Percentiles rank a stretch among this genome's conserved stretches.
These are phyloP conservation scores for Cheilosia impressa DNA, from an alignment of 2,888 invertebrate species.

Conservation along the genomic window DNA sequence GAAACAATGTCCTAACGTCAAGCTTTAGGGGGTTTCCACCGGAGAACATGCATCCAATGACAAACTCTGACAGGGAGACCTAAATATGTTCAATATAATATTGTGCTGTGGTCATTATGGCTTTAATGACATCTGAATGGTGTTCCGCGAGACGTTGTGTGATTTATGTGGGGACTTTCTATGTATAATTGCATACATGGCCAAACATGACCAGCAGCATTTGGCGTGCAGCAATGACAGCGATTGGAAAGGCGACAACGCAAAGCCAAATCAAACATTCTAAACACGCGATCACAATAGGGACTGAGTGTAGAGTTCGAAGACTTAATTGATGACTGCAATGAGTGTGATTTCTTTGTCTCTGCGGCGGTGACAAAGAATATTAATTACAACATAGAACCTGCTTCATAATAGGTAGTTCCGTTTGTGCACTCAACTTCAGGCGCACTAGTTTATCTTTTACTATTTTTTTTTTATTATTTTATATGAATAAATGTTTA, in stretches of 20 bases:
- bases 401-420: no score
- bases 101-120: slow-evolving; percentile 42
- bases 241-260: slow-evolving; percentile 11
- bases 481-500: no score
- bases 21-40: slow-evolving; percentile 32
- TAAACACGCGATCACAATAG: slow-evolving; percentile 20
- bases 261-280: slow-evolving; percentile 34
- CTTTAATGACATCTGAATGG: slow-evolving; percentile 55
- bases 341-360: slow-evolving; percentile 4
- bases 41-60: slow-evolving; percentile 21
- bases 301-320: slow-evolving; percentile 32
- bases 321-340: slow-evolving; percentile 29
- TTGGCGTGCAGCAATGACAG: neutral
- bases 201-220: slow-evolving; percentile 10
- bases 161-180: slow-evolving; percentile 53
- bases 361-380: neutral
- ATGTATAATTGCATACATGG: slow-evolving; percentile 14
- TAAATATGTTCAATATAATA: slow-evolving; percentile 20
- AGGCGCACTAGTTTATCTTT: no score
- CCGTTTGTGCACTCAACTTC: no score
- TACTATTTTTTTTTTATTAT: no score
- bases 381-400: neutral
- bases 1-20: slow-evolving; percentile 51
- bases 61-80: slow-evolving; percentile 36
- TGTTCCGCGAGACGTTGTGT: slow-evolving; percentile 32